Base-by-base conservation (phyloP, 2,797 vertebrate species). In the Hybognathus amarus region DNA sequence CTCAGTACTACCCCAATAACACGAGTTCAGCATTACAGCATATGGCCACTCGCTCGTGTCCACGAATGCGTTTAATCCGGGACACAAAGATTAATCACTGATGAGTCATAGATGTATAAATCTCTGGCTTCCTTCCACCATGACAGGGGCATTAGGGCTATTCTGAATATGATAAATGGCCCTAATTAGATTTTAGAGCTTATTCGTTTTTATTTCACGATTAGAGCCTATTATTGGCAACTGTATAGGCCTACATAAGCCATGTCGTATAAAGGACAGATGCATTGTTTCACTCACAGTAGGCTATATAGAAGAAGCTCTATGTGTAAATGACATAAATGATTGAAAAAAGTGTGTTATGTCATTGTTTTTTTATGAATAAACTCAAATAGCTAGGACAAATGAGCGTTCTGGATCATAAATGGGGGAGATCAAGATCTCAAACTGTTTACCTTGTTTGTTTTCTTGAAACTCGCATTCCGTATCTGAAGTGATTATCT, bases 31-130 rank as follows among this genome's bases (percentile, higher is more conserved):
- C 52, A 45, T 36, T 50, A 63, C 67, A 47, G 59, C 79, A 83
- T 83, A 69, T 77, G 61, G 61, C 61, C 61, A 5, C 27, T 63
- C 61, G 11, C 27, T 63, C 30, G 61, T 17, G 78, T 82, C 63
- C 59, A 73, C 85, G 45, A 78, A 82, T 78, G 64, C 70, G 59
- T 77, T 70, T 87, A 87, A 89, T 87, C 84, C 82, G 38, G 45
- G 83, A 83, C 79, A 82, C 77, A 80, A 70, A 84, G 71, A 85
- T 85, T 71, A 84, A 85, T 80, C 76, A 66, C 68, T n/a, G 56
- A 83, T 86, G 84, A 85, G 68, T 77, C 81, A 77, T 67, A 76
- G 63, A 80, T 64, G 66, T 80, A 70, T 79, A 70, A 59, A 69
- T 36, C 59, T 30, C 77, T 79, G 54, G 83, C 59, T 79, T 86